These are phyloP conservation scores for Drosophila tripunctata DNA, from an alignment of 2,888 invertebrate genomes.

Conservation along the genomic window DNA sequence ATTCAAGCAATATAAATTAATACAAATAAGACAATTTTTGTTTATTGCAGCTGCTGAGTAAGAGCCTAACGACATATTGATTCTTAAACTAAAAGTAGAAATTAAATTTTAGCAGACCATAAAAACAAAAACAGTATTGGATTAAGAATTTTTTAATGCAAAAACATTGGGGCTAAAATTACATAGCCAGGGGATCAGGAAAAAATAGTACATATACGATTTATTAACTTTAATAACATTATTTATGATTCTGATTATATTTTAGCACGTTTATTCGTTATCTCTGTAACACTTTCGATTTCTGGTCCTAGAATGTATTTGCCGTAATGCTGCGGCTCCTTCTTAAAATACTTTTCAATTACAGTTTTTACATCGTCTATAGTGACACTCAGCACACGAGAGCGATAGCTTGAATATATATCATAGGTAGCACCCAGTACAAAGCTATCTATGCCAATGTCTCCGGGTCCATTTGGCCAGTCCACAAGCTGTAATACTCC, in stretches of 20 bases:
- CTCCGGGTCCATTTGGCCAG: conserved; percentile 92
- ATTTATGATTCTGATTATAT: conserved; percentile 77
- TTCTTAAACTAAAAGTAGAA: too few relatives aligned
- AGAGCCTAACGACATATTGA: too few relatives aligned
- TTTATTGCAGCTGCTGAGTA: too few relatives aligned
- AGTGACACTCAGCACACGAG: conserved; percentile 89
- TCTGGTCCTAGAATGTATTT: conserved; percentile 90
- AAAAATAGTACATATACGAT: not conserved
- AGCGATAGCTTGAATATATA: conserved; percentile 90
- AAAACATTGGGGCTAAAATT: too few relatives aligned
- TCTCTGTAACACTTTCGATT: not conserved
- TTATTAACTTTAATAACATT: not conserved
- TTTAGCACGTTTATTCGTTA: not conserved
- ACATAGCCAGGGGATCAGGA: too few relatives aligned
- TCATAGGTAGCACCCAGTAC: conserved; percentile 90
- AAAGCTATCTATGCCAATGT: conserved; percentile 91
- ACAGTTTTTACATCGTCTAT: conserved; percentile 89
- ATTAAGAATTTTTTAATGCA: too few relatives aligned
- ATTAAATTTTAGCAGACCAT: too few relatives aligned
- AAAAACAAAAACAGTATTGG: too few relatives aligned
- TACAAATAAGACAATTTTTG: too few relatives aligned
- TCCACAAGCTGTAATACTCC: conserved; percentile 94
- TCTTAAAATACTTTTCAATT: conserved; percentile 88
- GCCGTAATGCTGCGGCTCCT: conserved; percentile 85
- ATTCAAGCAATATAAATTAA: too few relatives aligned